These are phyloP conservation scores for Aphodius sticticus DNA, from an alignment of 2,888 invertebrate genomes.

Conservation along the genomic window DNA sequence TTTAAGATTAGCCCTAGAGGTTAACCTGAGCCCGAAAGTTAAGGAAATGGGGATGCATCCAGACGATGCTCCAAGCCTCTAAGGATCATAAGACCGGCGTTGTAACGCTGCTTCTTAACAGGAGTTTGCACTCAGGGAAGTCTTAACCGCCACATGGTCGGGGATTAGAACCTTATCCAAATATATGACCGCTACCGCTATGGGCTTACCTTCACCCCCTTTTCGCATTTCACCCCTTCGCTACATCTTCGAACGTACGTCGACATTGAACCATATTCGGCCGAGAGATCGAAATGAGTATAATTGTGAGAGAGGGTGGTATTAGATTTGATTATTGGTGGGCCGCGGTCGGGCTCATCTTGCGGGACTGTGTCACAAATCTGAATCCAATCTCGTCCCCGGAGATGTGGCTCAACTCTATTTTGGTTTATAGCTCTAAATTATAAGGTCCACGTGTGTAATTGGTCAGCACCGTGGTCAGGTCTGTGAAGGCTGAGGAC, in stretches of 20 bases:
- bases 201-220: no score
- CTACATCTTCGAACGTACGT: no score
- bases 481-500: neutral
- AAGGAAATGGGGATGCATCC: neutral
- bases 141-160: neutral
- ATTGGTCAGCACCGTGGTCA: constrained; percentile 51
- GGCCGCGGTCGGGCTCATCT: neutral
- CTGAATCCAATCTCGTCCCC: constrained; percentile 34
- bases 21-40: neutral
- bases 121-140: constrained; percentile 46
- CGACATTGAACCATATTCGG: no score
- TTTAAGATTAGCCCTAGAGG: neutral
- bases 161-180: neutral
- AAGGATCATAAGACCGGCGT: neutral
- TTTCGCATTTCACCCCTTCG: no score
- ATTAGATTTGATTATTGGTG: neutral
- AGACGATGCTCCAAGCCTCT: neutral
- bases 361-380: constrained; percentile 30
- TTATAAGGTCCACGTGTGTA: constrained; percentile 58
- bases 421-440: constrained; percentile 60
- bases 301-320: neutral
- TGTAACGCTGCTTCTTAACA: constrained; percentile 44
- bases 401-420: constrained; percentile 47
- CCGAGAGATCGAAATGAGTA: neutral
- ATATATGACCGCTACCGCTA: neutral